Percentiles rank a stretch among this genome's conserved stretches.
These are phyloP conservation scores for Halyomorpha halys DNA, from an alignment of 1,140 invertebrate species.

Conservation along the genomic window DNA sequence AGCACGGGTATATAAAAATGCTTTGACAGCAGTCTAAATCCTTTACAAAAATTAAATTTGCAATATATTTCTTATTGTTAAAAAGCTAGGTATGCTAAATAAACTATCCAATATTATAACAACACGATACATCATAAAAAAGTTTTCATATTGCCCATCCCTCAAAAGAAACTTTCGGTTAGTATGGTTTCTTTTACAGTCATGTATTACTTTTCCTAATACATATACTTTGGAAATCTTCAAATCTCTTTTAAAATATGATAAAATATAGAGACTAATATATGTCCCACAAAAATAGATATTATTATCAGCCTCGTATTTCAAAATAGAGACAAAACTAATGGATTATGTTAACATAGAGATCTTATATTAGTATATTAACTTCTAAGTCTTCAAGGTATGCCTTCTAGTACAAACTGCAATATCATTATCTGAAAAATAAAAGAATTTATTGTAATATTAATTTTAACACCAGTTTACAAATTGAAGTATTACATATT, in stretches of 20 bases:
- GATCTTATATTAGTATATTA: slow-evolving; percentile 15
- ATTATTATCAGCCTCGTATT: slow-evolving; percentile 16
- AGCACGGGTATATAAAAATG: background rate
- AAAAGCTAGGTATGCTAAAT: slow-evolving; percentile 22
- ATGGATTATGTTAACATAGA: slow-evolving; percentile 18
- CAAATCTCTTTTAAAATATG: background rate
- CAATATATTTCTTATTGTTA: background rate
- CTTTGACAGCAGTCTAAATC: background rate
- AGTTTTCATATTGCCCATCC: background rate
- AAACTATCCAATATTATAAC: slow-evolving; percentile 20
- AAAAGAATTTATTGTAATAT: too few relatives aligned
- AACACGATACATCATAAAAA: slow-evolving; percentile 3
- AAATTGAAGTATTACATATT: too few relatives aligned
- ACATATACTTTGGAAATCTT: slow-evolving; percentile 1
- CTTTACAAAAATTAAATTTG: background rate
- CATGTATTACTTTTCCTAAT: background rate
- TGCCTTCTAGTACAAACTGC: slow-evolving; percentile 3
- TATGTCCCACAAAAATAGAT: slow-evolving; percentile 17
- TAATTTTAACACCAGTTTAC: too few relatives aligned
- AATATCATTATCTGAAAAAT: slow-evolving; percentile 1
- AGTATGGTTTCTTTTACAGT: background rate
- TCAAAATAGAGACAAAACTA: slow-evolving; percentile 6
- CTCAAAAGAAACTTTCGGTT: slow-evolving; percentile 6
- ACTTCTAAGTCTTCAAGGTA: slow-evolving; percentile 18
- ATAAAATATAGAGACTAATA: slow-evolving; percentile 17